These are phyloP conservation scores for Rhadinocentrus ornatus DNA, from an alignment of 2,797 vertebrate genomes.

Conservation along the genomic window DNA sequence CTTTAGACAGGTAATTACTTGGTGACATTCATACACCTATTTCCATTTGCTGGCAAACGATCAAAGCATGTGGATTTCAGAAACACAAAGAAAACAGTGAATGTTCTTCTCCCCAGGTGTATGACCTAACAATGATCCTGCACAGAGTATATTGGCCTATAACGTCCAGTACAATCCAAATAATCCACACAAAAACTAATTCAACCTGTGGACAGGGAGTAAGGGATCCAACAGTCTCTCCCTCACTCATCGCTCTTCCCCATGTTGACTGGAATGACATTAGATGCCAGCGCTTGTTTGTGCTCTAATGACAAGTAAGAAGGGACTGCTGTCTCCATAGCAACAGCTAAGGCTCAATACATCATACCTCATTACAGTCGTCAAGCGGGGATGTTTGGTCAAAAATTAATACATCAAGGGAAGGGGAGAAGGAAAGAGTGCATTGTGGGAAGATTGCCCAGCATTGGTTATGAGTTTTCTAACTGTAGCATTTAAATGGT, in stretches of 20 bases:
- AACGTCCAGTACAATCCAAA: conserved; percentile 53
- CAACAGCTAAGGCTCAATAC: conserved; percentile 89
- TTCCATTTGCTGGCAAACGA: conserved; percentile 73
- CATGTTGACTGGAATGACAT: conserved; percentile 89
- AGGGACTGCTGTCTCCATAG: conserved; percentile 88
- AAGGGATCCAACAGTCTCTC: conserved; percentile 49
- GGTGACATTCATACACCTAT: conserved; percentile 61
- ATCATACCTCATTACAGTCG: conserved; percentile 90
- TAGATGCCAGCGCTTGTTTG: conserved; percentile 87
- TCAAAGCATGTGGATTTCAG: conserved; percentile 64
- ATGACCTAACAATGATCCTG: conserved; percentile 50
- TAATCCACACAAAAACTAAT: conserved; percentile 48
- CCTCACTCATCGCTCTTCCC: conserved; percentile 74
- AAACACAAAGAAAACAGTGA: conserved; percentile 51
- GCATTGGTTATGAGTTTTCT: conserved; percentile 77
- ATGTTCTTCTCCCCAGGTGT: conserved; percentile 46
- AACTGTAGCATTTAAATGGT: conserved; percentile 71
- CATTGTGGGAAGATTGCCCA: conserved; percentile 68
- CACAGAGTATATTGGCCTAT: conserved; percentile 30
- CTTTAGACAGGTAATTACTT: conserved; percentile 69
- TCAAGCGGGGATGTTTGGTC: conserved; percentile 86
- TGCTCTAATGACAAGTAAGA: conserved; percentile 91
- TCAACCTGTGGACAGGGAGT: conserved; percentile 54
- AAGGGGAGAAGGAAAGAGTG: conserved; percentile 60
- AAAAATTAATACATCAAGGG: conserved; percentile 85